Percentiles rank a stretch among this genome's conserved stretches.
These are phyloP conservation scores for Brassicogethes aeneus DNA, from an alignment of 2,888 invertebrate genomes.

Conservation along the genomic window DNA sequence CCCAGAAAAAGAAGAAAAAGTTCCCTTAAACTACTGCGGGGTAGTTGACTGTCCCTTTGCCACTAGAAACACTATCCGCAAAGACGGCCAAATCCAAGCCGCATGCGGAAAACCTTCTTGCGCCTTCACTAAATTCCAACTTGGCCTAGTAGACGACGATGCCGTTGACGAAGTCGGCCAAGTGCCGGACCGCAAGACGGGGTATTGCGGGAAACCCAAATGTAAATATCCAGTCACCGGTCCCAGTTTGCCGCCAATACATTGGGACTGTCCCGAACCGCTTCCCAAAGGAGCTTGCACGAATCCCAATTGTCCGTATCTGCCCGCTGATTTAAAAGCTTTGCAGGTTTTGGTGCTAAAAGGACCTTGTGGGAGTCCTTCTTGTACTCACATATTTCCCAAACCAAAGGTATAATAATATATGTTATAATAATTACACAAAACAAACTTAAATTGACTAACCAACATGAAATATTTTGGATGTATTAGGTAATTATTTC, in stretches of 20 bases:
- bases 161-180: not conserved
- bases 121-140: slow-evolving; percentile 32
- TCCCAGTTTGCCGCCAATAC: slow-evolving; percentile 33
- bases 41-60: slow-evolving; percentile 20
- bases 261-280: slow-evolving; percentile 41
- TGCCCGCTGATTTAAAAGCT: slow-evolving; percentile 23
- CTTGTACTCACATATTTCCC: slow-evolving; percentile 32
- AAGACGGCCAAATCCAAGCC: slow-evolving; percentile 15
- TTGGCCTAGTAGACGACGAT: slow-evolving; percentile 15
- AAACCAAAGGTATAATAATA: too few species aligned
- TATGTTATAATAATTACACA: too few species aligned
- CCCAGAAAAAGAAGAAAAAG: slow-evolving; percentile 7
- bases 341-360: slow-evolving; percentile 24
- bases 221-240: slow-evolving; percentile 25
- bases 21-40: slow-evolving; percentile 21
- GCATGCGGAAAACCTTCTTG: slow-evolving; percentile 33
- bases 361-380: slow-evolving; percentile 29
- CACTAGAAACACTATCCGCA: slow-evolving; percentile 8
- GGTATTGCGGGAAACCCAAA: slow-evolving; percentile 30
- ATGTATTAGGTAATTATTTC: too few species aligned
- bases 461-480: too few species aligned
- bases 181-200: slow-evolving; percentile 1
- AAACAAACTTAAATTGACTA: too few species aligned
- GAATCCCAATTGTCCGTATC: slow-evolving; percentile 35
- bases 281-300: slow-evolving; percentile 34